Evolutionary conservation across 2,888 invertebrate genomes (phyloP).

Genomic region (Heliconius ethilla): DNA sequence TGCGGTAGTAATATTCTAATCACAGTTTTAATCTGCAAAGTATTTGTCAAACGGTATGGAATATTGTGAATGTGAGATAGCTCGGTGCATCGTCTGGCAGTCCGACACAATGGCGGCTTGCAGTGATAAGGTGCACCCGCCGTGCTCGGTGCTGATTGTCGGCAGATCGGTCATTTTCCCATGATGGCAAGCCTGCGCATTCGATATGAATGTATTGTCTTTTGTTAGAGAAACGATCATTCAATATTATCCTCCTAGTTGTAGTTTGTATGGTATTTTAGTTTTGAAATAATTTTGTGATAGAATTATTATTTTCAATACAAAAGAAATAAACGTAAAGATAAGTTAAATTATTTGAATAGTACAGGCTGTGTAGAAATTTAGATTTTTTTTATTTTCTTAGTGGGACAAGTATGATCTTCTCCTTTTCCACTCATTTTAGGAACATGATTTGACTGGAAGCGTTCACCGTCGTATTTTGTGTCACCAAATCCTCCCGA

Average conservation of each 20-base stretch:
- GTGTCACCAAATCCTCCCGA: neutral
- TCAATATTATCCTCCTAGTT: constrained; percentile 37
- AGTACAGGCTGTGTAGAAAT: neutral
- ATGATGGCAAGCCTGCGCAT: constrained; percentile 62
- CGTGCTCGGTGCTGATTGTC: constrained; percentile 57
- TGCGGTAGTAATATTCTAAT: too few species aligned
- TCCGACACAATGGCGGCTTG: constrained; percentile 60
- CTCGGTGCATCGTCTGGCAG: constrained; percentile 42
- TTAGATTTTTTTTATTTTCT: too few species aligned
- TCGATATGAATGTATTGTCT: constrained; percentile 62
- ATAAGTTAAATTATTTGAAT: neutral
- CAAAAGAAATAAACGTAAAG: neutral
- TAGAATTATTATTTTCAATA: constrained; percentile 1
- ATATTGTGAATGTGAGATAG: constrained; percentile 67
- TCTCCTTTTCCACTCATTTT: neutral
- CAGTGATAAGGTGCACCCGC: constrained; percentile 57
- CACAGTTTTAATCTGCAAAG: constrained; percentile 63
- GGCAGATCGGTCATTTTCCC: constrained; percentile 68
- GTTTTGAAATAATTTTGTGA: constrained; percentile 18
- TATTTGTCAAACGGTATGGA: constrained; percentile 66
- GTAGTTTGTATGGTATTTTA: constrained; percentile 20
- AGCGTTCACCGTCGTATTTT: neutral
- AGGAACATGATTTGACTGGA: neutral
- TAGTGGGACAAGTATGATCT: too few species aligned
- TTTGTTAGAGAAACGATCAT: constrained; percentile 44